Conservation (phyloP, 2,888 invertebrate genomes). For the Gryllus longicercus region DNA sequence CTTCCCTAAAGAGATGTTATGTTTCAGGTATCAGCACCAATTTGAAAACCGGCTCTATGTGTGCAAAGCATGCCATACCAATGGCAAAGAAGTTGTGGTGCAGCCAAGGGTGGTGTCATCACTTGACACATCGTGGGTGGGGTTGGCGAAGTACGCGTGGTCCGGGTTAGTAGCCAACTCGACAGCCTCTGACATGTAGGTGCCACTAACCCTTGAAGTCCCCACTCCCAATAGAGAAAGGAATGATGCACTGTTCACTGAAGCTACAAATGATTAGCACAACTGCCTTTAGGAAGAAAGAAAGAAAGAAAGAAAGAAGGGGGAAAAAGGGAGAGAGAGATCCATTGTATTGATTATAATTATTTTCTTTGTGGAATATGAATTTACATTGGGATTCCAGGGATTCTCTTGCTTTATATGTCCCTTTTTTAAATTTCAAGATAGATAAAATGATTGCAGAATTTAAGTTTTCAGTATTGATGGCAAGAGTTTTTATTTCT, state of each 20-base stretch:
- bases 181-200: background rate
- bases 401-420: no score
- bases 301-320: no score
- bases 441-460: no score
- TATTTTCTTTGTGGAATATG: no score
- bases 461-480: no score
- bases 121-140: slow-evolving; percentile 59
- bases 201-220: slow-evolving; percentile 11
- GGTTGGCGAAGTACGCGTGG: slow-evolving; percentile 72
- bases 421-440: no score
- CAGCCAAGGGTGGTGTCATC: slow-evolving; percentile 53
- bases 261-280: no score
- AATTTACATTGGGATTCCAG: no score
- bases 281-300: no score
- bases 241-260: background rate
- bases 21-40: slow-evolving; percentile 66
- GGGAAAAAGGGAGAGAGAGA: no score
- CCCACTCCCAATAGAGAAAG: background rate
- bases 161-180: slow-evolving; percentile 55
- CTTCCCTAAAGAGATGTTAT: background rate
- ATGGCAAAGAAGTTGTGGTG: slow-evolving; percentile 59
- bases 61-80: slow-evolving; percentile 60
- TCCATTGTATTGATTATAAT: no score
- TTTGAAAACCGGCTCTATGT: slow-evolving; percentile 66
- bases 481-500: no score